These are phyloP conservation scores for Phycodurus eques DNA, from an alignment of 2,113 vertebrate species.

Conservation along the genomic window DNA sequence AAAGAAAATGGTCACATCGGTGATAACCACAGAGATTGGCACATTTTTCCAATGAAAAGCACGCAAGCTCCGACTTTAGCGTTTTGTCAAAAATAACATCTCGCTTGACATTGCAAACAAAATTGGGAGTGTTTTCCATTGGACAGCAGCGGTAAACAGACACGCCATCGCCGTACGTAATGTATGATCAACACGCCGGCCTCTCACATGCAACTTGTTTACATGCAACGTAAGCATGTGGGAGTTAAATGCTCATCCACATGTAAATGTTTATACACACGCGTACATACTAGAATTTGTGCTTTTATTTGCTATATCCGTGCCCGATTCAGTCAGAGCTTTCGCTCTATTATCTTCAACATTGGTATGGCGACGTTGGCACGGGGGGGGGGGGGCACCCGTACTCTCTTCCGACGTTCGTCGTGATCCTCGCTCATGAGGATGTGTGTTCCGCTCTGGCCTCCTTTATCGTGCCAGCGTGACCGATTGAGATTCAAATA, in stretches of 20 bases:
- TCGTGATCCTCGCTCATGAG: conserved; percentile 69
- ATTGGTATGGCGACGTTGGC: conserved; percentile 70
- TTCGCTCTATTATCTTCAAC: conserved; percentile 32
- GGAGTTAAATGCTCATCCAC: conserved; percentile 23
- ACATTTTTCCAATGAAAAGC: not conserved
- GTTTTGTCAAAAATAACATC: not conserved
- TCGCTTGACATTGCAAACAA: not conserved
- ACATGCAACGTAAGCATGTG: conserved; percentile 6
- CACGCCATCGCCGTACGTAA: conserved; percentile 14
- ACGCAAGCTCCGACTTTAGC: not conserved
- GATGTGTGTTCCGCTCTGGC: conserved; percentile 43
- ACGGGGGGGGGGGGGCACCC: conserved; percentile 72
- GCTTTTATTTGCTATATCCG: conserved; percentile 37
- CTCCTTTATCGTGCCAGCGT: conserved; percentile 37
- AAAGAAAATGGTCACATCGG: too few relatives aligned
- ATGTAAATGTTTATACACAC: conserved; percentile 46
- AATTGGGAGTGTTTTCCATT: too few relatives aligned
- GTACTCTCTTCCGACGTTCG: conserved; percentile 65
- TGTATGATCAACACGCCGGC: conserved; percentile 4
- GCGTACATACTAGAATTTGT: conserved; percentile 36
- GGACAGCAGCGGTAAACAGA: not conserved
- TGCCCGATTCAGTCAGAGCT: conserved; percentile 31
- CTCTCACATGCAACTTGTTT: conserved; percentile 6
- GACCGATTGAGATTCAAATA: conserved; percentile 11
- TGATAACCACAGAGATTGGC: not conserved